These are phyloP conservation scores for Vesta saturnalis DNA, from an alignment of 2,888 invertebrate genomes.

Conservation along the genomic window DNA sequence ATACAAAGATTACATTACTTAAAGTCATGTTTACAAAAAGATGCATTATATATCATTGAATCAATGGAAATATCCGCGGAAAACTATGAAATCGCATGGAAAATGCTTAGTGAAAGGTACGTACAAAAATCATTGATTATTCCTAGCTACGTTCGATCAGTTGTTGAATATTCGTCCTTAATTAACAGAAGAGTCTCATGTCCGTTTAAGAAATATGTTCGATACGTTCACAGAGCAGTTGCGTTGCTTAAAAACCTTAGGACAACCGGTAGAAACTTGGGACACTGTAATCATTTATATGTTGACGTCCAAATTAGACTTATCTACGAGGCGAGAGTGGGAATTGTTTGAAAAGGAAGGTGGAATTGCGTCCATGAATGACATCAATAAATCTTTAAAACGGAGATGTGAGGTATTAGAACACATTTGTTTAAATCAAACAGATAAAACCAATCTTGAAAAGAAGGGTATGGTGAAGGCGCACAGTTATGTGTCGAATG, in stretches of 20 bases:
- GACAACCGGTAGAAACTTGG: constrained; percentile 12
- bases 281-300: constrained; percentile 12
- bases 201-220: not conserved
- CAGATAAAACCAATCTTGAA: not conserved
- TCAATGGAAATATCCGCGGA: not conserved
- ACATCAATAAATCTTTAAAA: not conserved
- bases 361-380: not conserved
- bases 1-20: not conserved
- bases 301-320: not conserved
- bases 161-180: constrained; percentile 3
- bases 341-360: not conserved
- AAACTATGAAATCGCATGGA: constrained; percentile 4
- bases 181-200: not conserved
- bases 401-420: not conserved
- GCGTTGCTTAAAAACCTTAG: constrained; percentile 4
- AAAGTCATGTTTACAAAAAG: not conserved
- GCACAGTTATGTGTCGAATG: not conserved
- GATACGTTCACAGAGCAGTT: constrained; percentile 12
- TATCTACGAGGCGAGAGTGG: not conserved
- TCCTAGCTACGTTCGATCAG: not conserved
- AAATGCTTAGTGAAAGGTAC: constrained; percentile 4
- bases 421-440: not conserved
- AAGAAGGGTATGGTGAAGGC: not conserved
- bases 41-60: not conserved
- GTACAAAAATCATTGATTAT: not conserved